Conservation (phyloP, 2,113 vertebrate species). For the Chaetodon auriga region DNA sequence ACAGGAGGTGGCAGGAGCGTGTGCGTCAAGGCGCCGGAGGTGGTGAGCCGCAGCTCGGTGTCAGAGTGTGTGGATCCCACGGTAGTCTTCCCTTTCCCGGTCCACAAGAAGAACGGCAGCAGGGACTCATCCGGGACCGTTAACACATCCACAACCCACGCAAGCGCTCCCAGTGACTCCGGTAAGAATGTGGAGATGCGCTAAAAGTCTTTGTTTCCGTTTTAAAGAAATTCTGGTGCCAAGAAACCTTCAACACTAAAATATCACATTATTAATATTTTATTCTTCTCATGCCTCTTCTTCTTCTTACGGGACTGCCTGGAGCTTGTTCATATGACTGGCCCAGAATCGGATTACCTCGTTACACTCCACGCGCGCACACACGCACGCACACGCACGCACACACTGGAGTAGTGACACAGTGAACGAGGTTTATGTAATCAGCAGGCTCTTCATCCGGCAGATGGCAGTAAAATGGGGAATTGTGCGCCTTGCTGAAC, state of each 20-base stretch:
- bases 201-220: slow-evolving; percentile 42
- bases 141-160: slow-evolving; percentile 69
- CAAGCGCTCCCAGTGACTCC: slow-evolving; percentile 89
- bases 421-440: slow-evolving; percentile 81
- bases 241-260: not conserved
- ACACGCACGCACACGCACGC: slow-evolving; percentile 24
- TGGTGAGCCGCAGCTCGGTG: slow-evolving; percentile 81
- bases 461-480: slow-evolving; percentile 84
- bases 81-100: slow-evolving; percentile 93
- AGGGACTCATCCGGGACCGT: slow-evolving; percentile 59
- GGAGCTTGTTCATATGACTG: slow-evolving; percentile 81
- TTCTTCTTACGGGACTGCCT: slow-evolving; percentile 54
- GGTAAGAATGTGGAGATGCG: slow-evolving; percentile 82
- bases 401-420: slow-evolving; percentile 66
- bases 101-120: slow-evolving; percentile 86
- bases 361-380: slow-evolving; percentile 59
- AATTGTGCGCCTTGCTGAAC: slow-evolving; percentile 66
- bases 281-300: slow-evolving; percentile 36
- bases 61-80: slow-evolving; percentile 93
- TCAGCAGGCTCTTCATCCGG: slow-evolving; percentile 78
- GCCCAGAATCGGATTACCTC: slow-evolving; percentile 80
- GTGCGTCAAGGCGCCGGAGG: slow-evolving; percentile 80
- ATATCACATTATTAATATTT: not conserved
- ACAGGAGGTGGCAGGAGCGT: slow-evolving; percentile 54
- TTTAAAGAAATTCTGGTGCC: not conserved